These are phyloP conservation scores for Montipora capricornis DNA, from an alignment of 64 coral and sea anemone species.

Conservation along the genomic window DNA sequence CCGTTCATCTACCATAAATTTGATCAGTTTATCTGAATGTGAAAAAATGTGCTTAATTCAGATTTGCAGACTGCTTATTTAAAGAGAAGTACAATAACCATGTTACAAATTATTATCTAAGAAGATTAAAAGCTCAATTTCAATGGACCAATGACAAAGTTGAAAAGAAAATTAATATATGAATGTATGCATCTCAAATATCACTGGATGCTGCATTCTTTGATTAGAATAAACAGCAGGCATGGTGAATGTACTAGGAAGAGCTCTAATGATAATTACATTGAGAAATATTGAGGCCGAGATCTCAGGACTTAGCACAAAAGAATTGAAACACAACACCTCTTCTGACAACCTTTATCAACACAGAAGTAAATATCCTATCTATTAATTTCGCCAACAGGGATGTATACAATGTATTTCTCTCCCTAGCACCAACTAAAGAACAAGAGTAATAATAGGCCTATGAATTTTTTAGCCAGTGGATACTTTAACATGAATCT, in stretches of 20 bases:
- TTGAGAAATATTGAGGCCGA: not conserved
- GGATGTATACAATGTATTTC: not conserved
- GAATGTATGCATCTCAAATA: slow-evolving; percentile 17
- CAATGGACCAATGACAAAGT: not conserved
- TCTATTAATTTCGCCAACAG: not conserved
- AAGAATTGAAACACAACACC: slow-evolving; percentile 8
- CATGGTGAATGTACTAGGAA: not conserved
- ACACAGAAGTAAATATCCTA: slow-evolving; percentile 30
- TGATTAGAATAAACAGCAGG: slow-evolving; percentile 1
- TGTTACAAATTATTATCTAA: slow-evolving; percentile 34
- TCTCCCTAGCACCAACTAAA: not conserved
- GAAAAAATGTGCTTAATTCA: not conserved
- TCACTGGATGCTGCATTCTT: slow-evolving; percentile 28
- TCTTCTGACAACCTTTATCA: not conserved
- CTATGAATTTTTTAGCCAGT: not conserved
- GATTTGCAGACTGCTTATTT: not conserved
- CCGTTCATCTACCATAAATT: not conserved
- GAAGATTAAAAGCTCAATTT: slow-evolving; percentile 59
- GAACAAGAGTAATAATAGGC: not conserved
- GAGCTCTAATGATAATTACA: not conserved
- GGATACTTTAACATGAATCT: not conserved
- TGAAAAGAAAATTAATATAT: slow-evolving; percentile 24
- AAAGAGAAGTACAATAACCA: not conserved
- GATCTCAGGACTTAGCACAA: not conserved
- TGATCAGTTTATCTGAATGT: not conserved